Evolutionary conservation across 2,888 invertebrate species (phyloP), one percentile per base, ranked within the genome.

Genomic region (Troides aeacus): DNA sequence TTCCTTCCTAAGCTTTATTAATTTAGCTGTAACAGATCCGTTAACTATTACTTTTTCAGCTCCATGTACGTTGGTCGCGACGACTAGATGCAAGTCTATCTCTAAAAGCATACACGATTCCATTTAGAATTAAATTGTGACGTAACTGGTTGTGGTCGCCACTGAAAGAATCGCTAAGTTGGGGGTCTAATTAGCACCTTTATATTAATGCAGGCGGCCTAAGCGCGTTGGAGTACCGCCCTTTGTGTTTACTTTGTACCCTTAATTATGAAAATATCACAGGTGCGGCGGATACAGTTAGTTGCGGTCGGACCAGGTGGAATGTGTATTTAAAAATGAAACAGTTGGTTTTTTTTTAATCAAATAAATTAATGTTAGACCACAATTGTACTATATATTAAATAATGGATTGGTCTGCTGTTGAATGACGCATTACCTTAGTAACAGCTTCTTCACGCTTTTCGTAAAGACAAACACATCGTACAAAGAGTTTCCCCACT

Each of bases 101-200:
- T 21, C 57, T 4, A 15, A 58, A 58, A 58, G 23, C 24, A 58
- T 58, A 17, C 24, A 21, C 24, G 24, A 58, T 24, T 58, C n/a
- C 21, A 21, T 10, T 58, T 23, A 24, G 61, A 50, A 46, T 68
- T 66, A 65, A 46, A 64, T 70, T 64, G 63, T 62, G 58, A 67
- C 63, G 63, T 62, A 50, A 67, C 63, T 67, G 62, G 53, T 23
- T 46, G 17, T 15, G 36, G 42, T 15, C 1, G 60, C 24, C 61
- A 46, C 69, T 62, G 62, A 62, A 69, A 66, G 69, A 69, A 69
- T 69, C 50, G 61, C 58, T 69, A 69, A 69, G 69, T 69, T 62
- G 62, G 56, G 46, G 57, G 30, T 57, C 61, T 69, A 69, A 69
- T 69, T 69, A 69, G 39, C 21, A 62, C 69, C 65, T 62, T 66